A percentile compares a stretch with the other conserved stretches of the same genome.
phyloP scores from a whole-genome alignment of 92 coral and sea anemone genomes.

The Paragorgia papillata region DNA sequence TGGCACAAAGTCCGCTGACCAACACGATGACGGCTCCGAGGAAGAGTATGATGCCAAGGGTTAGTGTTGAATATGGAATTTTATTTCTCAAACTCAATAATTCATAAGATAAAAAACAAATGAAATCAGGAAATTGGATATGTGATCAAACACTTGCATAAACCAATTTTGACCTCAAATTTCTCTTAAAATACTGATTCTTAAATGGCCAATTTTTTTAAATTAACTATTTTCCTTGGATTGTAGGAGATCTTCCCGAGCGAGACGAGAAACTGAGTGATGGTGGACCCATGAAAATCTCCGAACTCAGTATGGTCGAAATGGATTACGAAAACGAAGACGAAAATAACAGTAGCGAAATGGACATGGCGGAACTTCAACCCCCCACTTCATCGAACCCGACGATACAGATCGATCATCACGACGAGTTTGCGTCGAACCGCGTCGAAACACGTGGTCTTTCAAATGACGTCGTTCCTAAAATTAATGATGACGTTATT shows the following conservation, averaged over 20 bases:
- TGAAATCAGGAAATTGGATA: too few relatives aligned
- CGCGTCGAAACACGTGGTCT: neutral
- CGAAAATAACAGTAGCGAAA: slow-evolving; percentile 4
- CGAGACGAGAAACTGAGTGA: neutral
- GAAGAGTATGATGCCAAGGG: neutral
- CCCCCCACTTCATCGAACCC: neutral
- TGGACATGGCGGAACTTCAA: slow-evolving; percentile 23
- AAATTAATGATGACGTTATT: neutral
- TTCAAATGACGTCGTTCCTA: neutral
- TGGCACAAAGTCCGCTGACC: neutral
- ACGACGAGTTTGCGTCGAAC: neutral
- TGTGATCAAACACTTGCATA: too few relatives aligned
- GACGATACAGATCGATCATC: too few relatives aligned
- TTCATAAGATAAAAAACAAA: too few relatives aligned
- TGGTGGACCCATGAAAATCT: slow-evolving; percentile 36
- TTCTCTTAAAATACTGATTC: too few relatives aligned
- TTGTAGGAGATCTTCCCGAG: neutral
- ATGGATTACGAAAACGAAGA: slow-evolving; percentile 8
- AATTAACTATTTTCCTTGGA: too few relatives aligned
- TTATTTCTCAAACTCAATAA: too few relatives aligned
- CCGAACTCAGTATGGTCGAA: slow-evolving; percentile 25
- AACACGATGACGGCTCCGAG: neutral
- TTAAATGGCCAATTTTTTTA: too few relatives aligned
- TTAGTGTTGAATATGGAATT: too few relatives aligned
- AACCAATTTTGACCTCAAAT: too few relatives aligned